Evolutionary conservation across 2,113 vertebrate species (phyloP), one percentile per base, ranked within the genome.

Genomic region (Cyprinodon tularosa): DNA sequence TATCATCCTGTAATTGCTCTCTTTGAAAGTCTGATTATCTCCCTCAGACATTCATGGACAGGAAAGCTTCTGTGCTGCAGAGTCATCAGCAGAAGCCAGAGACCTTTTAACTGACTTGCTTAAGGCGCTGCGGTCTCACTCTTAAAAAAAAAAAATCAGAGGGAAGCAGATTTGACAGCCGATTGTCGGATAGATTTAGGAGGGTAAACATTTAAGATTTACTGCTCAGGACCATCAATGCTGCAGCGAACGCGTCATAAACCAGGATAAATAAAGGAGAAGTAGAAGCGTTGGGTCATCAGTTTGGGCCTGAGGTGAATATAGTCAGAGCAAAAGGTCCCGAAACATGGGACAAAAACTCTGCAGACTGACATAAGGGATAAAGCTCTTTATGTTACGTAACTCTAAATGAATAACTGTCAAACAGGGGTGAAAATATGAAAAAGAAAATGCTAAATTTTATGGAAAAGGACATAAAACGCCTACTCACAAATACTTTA

Each of bases 161-260:
- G 72, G 62, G 50, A 78, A 82, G 70, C 88, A 82, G 86, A 85
- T 85, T 80, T 72, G 76, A 91, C 82, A 85, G 77, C 45, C 15
- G 14, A 66, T 73, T 12, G 66, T 89, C 90, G 77, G 71, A 80
- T 78, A n/a, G 68, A 68, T 74, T 85, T 64, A 77, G 74, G 13
- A 44, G 63, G 70, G 38, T 29, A 44, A 74, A 62, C 48, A 7
- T 68, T 75, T 1, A 6, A 68, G 75, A 72, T 73, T 29, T 86
- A 70, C 62, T 53, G 68, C 72, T 76, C 3, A 61, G 22, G 63
- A 74, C 77, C 44, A 72, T 67, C 67, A 69, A 62, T 66, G 74
- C 44, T n/a, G n/a, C 50, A 57, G n/a, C 8, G 1, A 57, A 57
- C 17, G 15, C 40, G 12, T 13, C 62, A 59, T 37, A 39, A 36